A percentile compares a stretch with the other conserved stretches of the same genome.
phyloP scores from a whole-genome alignment of 2,797 vertebrate genomes.

The Coregonus ussuriensis region DNA sequence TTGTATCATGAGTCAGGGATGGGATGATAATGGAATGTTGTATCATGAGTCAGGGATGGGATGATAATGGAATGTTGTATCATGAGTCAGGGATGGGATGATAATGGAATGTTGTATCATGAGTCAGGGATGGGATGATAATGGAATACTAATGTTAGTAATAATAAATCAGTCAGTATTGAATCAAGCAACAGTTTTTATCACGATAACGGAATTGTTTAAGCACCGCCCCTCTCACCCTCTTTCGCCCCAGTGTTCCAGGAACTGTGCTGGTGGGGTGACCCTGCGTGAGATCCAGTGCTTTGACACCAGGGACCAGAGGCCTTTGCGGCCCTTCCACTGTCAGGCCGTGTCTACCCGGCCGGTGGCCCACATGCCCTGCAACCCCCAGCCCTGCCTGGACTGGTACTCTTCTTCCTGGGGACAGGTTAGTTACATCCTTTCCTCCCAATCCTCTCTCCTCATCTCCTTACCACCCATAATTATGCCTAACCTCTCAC shows the following conservation, averaged over 20 bases:
- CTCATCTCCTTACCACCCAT: no score
- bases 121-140: no score
- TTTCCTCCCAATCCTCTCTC: not conserved
- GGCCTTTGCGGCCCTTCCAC: constrained; percentile 90
- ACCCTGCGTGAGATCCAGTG: constrained; percentile 86
- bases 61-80: not conserved
- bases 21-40: no score
- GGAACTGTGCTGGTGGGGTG: constrained; percentile 79
- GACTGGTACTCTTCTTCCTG: constrained; percentile 91
- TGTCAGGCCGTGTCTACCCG: constrained; percentile 82
- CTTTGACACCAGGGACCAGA: constrained; percentile 79
- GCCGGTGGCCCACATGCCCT: constrained; percentile 68
- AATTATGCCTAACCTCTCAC: no score
- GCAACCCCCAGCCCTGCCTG: constrained; percentile 78
- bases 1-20: no score
- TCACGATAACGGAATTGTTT: not conserved
- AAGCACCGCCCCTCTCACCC: not conserved
- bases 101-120: no score
- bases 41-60: not conserved
- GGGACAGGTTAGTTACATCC: constrained; percentile 81
- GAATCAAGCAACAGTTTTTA: not conserved
- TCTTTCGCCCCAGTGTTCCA: constrained; percentile 81
- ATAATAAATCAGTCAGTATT: not conserved
- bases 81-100: no score
- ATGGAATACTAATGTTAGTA: not conserved